Percentiles rank a stretch among this genome's conserved stretches.
Conservation (phyloP, 1,140 invertebrate genomes). For the Pararge aegeria region DNA sequence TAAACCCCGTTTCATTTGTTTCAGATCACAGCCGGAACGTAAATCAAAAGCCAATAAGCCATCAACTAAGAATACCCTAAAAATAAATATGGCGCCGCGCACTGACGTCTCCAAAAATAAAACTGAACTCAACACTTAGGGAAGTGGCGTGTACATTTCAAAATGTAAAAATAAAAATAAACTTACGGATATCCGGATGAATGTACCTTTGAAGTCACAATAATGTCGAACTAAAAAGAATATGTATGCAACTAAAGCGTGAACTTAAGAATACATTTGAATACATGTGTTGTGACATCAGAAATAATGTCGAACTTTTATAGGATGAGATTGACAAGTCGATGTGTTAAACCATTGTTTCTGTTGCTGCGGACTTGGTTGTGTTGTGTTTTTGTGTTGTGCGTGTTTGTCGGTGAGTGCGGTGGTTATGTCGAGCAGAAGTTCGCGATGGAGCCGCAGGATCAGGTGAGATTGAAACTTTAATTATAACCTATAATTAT, state of each 20-base stretch:
- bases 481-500: no score
- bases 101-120: conserved; percentile 40
- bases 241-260: conserved; percentile 42
- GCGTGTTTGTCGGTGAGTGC: conserved; percentile 44
- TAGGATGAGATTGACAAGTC: conserved; percentile 53
- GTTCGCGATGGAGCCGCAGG: conserved; percentile 70
- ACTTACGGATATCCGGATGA: conserved; percentile 35
- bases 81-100: conserved; percentile 57
- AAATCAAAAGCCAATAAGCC: background rate
- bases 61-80: conserved; percentile 15
- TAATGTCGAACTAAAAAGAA: conserved; percentile 48
- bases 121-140: conserved; percentile 34
- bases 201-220: conserved; percentile 6
- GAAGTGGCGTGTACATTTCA: conserved; percentile 43
- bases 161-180: conserved; percentile 52
- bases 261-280: conserved; percentile 10
- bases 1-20: conserved; percentile 30
- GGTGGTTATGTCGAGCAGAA: conserved; percentile 63
- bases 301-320: conserved; percentile 53
- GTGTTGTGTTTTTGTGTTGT: conserved; percentile 40
- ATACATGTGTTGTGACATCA: conserved; percentile 1
- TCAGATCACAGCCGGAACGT: conserved; percentile 22
- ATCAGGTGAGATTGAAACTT: conserved; percentile 50
- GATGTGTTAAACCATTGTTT: conserved; percentile 59
- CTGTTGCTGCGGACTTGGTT: conserved; percentile 60